Evolutionary conservation across 2,888 invertebrate genomes (phyloP), one percentile per base, ranked within the genome.

Genomic region (Harpalus rufipes): DNA sequence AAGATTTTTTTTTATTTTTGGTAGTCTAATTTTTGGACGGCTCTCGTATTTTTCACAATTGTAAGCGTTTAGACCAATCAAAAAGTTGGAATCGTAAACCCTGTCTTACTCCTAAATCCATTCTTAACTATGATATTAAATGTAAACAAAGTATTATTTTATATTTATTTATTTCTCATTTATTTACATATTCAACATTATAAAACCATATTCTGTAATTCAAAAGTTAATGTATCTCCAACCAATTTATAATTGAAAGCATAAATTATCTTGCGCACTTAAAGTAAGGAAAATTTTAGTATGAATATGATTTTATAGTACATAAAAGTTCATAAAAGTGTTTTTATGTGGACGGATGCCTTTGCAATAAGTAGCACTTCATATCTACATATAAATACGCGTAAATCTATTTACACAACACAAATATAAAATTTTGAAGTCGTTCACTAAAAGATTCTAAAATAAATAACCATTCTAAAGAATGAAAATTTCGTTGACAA

Each of bases 391-490:
- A 80, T 61, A 80, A 80, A 80, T 80, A 80, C 39, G n/a, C 41
- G 58, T 58, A 56, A 74, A 32, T 32, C 21, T 68, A 68, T 68
- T 68, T 68, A 68, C 68, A 68, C 68, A 63, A 68, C 68, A 68
- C 68, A 68, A 51, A 65, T 44, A 65, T 41, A 65, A 63, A 81
- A 44, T 74, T 74, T 74, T 74, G 16, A 74, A 51, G 44, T 41
- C 39, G 32, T 32, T n/a, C 21, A 58, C 58, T 58, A 81, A 32
- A 61, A 65, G 44, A 39, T 12, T 81, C 58, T 81, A 81, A 68
- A 81, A 81, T 81, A 81, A 81, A 81, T 81, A 81, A 81, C 81
- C 81, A 61, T 32, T 44, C 44, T 74, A 14, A 39, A 61, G 79
- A 80, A 80, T 80, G 79, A 39, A 5, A 74, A 74, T 74, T 74